Conservation (phyloP, 1,140 invertebrate genomes). For the Dinothrombium tinctorium region DNA sequence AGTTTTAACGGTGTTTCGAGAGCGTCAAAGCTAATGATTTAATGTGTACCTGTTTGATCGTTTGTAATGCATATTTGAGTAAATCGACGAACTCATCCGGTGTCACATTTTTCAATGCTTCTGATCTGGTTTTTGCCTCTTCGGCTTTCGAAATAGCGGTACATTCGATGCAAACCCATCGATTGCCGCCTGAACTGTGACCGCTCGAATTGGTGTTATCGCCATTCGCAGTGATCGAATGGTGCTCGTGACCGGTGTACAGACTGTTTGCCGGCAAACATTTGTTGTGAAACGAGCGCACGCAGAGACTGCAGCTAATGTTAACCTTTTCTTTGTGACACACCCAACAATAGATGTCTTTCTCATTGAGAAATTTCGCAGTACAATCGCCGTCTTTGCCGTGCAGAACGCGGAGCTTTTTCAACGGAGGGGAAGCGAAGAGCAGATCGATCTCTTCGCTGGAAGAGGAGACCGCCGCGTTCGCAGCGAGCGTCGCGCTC, state of each 20-base stretch:
- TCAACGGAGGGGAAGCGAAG: too few relatives aligned
- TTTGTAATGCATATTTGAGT: constrained; percentile 41
- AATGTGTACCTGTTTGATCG: constrained; percentile 32
- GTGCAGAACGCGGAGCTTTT: too few relatives aligned
- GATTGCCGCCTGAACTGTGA: constrained; percentile 3
- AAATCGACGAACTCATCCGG: constrained; percentile 44
- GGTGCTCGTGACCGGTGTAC: too few relatives aligned
- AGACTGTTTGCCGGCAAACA: constrained; percentile 32
- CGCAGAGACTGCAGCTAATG: constrained; percentile 46
- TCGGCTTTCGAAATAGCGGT: constrained; percentile 47
- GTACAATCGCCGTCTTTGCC: too few relatives aligned
- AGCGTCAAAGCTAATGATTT: neutral
- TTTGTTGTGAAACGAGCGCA: constrained; percentile 53
- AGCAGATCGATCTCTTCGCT: too few relatives aligned
- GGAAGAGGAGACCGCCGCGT: too few relatives aligned
- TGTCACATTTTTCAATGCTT: constrained; percentile 41
- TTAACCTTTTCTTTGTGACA: constrained; percentile 36
- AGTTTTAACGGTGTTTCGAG: neutral
- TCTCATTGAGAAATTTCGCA: constrained; percentile 12
- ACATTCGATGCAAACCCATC: constrained; percentile 71
- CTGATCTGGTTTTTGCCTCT: constrained; percentile 39
- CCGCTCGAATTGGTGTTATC: neutral
- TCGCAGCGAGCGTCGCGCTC: too few relatives aligned
- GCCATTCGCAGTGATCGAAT: neutral
- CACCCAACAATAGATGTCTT: constrained; percentile 65